Evolutionary conservation across 2,797 vertebrate species (phyloP), one percentile per base, ranked within the genome.

Genomic region (Silurus aristotelis): DNA sequence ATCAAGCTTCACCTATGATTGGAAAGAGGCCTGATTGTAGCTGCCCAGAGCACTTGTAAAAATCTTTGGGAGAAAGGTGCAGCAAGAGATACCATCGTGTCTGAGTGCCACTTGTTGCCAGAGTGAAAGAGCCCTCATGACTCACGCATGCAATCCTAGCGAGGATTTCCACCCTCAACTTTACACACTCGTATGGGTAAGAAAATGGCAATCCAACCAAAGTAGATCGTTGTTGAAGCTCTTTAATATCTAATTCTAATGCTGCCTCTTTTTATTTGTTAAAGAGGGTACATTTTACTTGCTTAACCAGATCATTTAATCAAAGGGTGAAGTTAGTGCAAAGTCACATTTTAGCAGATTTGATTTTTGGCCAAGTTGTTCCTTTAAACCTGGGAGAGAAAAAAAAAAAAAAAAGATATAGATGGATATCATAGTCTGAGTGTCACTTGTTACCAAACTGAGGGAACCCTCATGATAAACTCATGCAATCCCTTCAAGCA

Each of bases 61-160:
- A 71, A 31, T 64, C 77, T 55, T 46, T 38, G 67, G 38, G 43
- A 83, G 80, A 82, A 78, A 88, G 76, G 78, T 67, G 68, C 56
- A 13, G 77, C 15, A 17, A 83, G 63, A 93, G 94, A 95, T 95
- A 94, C 80, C 80, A 90, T 90, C 89, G 85, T 10, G 89, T 92
- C 93, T 94, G 93, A 95, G 93, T 94, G 93, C 90, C 91, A 92
- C 92, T 94, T 95, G 93, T 94, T 94, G 83, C 87, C 80, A 78
- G 81, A 88, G 92, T 93, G 91, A 95, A 94, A 90, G 89, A 89
- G 83, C 95, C 94, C 94, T 92, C 93, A 95, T 95, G 76, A 22
- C 83, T 14, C 90, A 92, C 92, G 91, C 94, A 94, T 94, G 93
- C 92, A 83, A 93, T 92, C 89, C 89, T 46, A 76, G n/a, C 0